Conservation (phyloP, 2,797 vertebrate species). For the Anas acuta region DNA sequence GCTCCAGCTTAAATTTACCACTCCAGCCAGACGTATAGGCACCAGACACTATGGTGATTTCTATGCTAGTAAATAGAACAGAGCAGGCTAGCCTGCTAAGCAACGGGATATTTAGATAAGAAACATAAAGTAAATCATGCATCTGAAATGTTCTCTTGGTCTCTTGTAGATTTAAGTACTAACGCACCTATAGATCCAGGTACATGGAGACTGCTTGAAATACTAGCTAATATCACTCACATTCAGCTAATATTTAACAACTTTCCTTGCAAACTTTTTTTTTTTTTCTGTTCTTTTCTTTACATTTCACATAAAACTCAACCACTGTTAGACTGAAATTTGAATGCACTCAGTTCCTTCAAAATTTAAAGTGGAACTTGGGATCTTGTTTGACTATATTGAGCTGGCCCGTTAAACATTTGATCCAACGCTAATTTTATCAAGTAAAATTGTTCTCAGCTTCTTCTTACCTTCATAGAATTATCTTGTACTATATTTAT, state of each 20-base stretch:
- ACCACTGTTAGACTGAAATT: not conserved
- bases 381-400: not conserved
- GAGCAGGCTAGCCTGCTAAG: not conserved
- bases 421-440: not conserved
- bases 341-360: not conserved
- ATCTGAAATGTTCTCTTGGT: not conserved
- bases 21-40: slow-evolving; percentile 11
- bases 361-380: not conserved
- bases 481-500: not conserved
- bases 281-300: rapidly evolving
- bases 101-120: not conserved
- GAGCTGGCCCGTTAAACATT: not conserved
- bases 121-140: not conserved
- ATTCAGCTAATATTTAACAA: not conserved
- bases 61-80: slow-evolving; percentile 36
- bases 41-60: slow-evolving; percentile 24
- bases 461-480: not conserved
- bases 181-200: not conserved
- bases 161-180: not conserved
- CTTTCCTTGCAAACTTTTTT: not conserved
- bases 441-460: not conserved
- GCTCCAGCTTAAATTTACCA: not conserved
- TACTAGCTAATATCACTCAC: not conserved
- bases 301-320: not conserved
- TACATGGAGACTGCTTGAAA: not conserved